Evolutionary conservation across 2,888 invertebrate species (phyloP), one percentile per base, ranked within the genome.

Genomic region (Drosophila anceps): DNA sequence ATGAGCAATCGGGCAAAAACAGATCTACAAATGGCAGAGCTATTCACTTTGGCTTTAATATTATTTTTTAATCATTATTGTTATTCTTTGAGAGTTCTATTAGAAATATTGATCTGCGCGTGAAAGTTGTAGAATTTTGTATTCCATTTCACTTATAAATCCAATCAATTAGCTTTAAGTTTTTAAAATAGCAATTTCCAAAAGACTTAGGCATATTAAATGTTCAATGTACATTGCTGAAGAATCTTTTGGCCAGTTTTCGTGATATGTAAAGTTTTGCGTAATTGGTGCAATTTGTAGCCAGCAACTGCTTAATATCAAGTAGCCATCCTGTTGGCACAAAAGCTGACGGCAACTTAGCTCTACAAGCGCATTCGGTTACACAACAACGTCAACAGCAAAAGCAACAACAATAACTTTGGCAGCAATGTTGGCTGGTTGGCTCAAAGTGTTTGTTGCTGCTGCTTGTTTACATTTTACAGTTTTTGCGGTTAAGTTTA

Each of bases 401-500:
- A 5, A 15, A 57, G 1, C 15, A 29, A 10, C 13, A 63, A 31
- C 58, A 55, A 51, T 59, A 72, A 64, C 50, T 60, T 48, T 53
- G 41, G 35, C 76, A 54, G 46, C 76, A 61, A 59, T 70, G 60
- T 60, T 64, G 59, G 48, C 48, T 29, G 59, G 37, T 20, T 44
- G 33, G 33, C 57, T 20, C 43, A 67, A 69, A 46, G 57, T 71
- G 62, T 58, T 65, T 80, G 73, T 58, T 85, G 81, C 53, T 85
- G 81, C 50, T 80, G 57, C 73, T 79, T 81, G 83, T 83, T 84
- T 74, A 80, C 80, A 75, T 79, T 85, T 77, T 77, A 64, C 72
- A 74, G 68, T 69, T 66, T 75, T 75, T 88, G 85, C 44, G 85
- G 82, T 57, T 51, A 73, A 79, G 84, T 83, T 82, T 87, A 79